A percentile compares a stretch with the other conserved stretches of the same genome.
Conservation (phyloP, 2,888 invertebrate species). For the Cyaniris semiargus region DNA sequence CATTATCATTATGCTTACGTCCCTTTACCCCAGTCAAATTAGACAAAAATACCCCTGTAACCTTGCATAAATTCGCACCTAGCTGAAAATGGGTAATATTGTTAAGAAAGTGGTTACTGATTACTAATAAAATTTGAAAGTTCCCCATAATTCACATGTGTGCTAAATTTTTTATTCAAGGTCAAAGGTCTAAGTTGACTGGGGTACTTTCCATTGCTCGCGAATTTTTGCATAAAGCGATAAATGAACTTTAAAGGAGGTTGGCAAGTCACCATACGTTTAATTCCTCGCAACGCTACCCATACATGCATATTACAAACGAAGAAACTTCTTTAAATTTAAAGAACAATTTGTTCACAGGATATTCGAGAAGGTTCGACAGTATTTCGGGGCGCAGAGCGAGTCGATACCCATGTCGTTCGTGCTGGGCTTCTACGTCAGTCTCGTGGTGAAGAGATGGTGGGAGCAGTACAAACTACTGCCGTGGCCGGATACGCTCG, state of each 20-base stretch:
- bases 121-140: no score
- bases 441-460: slow-evolving; percentile 94
- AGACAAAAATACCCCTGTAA: no score
- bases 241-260: neutral
- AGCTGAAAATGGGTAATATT: no score
- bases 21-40: no score
- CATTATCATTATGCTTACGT: no score
- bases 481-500: slow-evolving; percentile 96
- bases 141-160: no score
- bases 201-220: no score
- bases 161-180: no score
- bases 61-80: no score
- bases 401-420: slow-evolving; percentile 97
- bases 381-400: slow-evolving; percentile 92
- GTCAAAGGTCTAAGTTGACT: no score
- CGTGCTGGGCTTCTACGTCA: slow-evolving; percentile 96
- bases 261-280: neutral
- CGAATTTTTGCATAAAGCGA: neutral
- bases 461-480: slow-evolving; percentile 96
- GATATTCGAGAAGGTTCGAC: slow-evolving; percentile 91
- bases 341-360: slow-evolving; percentile 77
- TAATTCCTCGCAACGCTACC: neutral
- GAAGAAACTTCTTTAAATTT: neutral
- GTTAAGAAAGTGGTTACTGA: no score
- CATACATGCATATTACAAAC: neutral